These are phyloP conservation scores for Drosophila rellima DNA, from an alignment of 2,888 invertebrate species.

Conservation along the genomic window DNA sequence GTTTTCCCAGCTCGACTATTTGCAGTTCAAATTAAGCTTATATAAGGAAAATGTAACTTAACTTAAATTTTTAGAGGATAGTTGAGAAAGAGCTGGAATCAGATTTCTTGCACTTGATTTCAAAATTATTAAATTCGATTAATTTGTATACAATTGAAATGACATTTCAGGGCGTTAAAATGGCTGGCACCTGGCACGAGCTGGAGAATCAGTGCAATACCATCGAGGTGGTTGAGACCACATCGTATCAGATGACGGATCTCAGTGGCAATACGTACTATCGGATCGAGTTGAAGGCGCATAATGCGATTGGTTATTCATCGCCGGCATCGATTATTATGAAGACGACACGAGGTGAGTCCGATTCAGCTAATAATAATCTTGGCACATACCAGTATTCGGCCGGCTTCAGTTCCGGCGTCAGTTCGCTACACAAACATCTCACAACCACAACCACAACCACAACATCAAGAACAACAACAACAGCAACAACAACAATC, in stretches of 20 bases:
- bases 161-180: conserved; percentile 90
- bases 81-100: background rate
- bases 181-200: conserved; percentile 89
- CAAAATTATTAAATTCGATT: too few relatives aligned
- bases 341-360: conserved; percentile 96
- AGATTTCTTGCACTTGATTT: too few relatives aligned
- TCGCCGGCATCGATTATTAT: conserved; percentile 91
- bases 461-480: conserved; percentile 76
- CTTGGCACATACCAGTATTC: conserved; percentile 86
- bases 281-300: conserved; percentile 93
- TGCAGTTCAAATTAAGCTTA: too few relatives aligned
- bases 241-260: conserved; percentile 89
- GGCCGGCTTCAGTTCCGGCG: conserved; percentile 85
- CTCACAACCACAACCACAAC: conserved; percentile 76
- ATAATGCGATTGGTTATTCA: conserved; percentile 94
- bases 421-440: conserved; percentile 83
- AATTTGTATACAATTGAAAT: too few relatives aligned
- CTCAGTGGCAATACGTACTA: conserved; percentile 93
- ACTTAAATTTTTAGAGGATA: too few relatives aligned
- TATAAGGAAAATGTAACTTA: too few relatives aligned
- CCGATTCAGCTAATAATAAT: conserved; percentile 86
- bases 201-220: conserved; percentile 87
- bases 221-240: conserved; percentile 88
- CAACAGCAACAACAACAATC: conserved; percentile 79
- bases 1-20: too few relatives aligned